Percentiles rank a stretch among this genome's conserved stretches.
Evolutionary conservation across 1,140 invertebrate species (phyloP).

Genomic region (Euura saliciscinereae): DNA sequence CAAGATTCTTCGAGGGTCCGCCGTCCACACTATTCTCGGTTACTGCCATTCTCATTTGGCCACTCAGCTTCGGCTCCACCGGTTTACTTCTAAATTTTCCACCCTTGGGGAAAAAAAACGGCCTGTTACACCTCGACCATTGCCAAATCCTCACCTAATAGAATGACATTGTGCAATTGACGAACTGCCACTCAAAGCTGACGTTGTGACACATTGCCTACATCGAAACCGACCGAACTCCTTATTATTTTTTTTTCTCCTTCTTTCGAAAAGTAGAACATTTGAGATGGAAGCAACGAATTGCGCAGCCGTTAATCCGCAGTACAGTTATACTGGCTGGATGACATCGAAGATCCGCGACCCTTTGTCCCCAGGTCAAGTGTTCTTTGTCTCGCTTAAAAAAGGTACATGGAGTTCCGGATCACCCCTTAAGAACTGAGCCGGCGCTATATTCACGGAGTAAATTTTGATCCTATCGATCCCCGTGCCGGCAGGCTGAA

Average conservation of each 20-base stretch:
- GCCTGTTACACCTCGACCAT: too few species aligned
- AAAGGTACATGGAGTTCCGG: background rate
- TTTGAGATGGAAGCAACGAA: too few species aligned
- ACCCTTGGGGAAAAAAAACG: background rate
- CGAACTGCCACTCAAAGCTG: too few species aligned
- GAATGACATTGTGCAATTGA: too few species aligned
- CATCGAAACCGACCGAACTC: too few species aligned
- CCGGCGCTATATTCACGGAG: background rate
- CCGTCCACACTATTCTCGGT: background rate
- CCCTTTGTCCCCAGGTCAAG: background rate
- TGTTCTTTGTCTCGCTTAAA: background rate
- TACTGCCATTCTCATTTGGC: constrained; percentile 8
- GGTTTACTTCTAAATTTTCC: background rate
- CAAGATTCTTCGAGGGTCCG: constrained; percentile 3
- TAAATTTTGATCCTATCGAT: background rate
- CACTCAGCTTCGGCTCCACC: background rate
- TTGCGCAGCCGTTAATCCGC: too few species aligned
- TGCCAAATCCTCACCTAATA: too few species aligned
- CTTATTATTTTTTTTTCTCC: too few species aligned
- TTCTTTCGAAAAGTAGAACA: too few species aligned
- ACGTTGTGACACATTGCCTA: too few species aligned
- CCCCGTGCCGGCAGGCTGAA: background rate
- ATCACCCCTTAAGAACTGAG: background rate
- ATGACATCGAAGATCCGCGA: background rate
- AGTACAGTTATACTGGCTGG: too few species aligned